These are phyloP conservation scores for Bos javanicus DNA, from an alignment of 2,113 vertebrate genomes.

Conservation along the genomic window DNA sequence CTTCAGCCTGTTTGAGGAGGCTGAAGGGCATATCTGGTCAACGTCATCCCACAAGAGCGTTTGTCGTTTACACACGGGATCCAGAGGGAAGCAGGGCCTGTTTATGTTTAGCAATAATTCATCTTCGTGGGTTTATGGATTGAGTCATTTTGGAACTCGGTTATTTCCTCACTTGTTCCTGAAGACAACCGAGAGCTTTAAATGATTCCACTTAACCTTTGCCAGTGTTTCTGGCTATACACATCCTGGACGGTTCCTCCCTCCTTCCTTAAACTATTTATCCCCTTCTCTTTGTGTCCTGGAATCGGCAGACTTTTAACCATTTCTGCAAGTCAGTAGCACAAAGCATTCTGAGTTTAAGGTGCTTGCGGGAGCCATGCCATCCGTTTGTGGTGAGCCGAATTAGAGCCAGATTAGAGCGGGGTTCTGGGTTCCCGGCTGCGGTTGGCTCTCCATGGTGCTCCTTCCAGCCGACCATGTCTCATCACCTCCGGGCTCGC, in stretches of 20 bases:
- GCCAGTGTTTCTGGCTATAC: constrained; percentile 33
- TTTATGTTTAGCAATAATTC: constrained; percentile 64
- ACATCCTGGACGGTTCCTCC: not conserved
- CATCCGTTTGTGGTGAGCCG: not conserved
- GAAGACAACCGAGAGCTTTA: constrained; percentile 10
- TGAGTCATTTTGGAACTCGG: constrained; percentile 65
- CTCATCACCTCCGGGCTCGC: not conserved
- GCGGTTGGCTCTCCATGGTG: not conserved
- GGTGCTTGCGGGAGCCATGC: not conserved
- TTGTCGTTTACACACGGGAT: constrained; percentile 19
- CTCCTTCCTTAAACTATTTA: not conserved
- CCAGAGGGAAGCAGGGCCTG: constrained; percentile 55
- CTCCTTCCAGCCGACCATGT: not conserved
- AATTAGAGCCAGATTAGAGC: not conserved
- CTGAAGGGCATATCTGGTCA: constrained; percentile 43
- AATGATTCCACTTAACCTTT: constrained; percentile 48
- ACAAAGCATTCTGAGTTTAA: not conserved
- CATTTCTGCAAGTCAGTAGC: constrained; percentile 24
- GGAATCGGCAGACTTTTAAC: constrained; percentile 19
- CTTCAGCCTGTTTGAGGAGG: constrained; percentile 19
- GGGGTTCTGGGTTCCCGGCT: not conserved
- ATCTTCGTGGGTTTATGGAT: constrained; percentile 52
- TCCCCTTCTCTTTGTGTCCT: not conserved
- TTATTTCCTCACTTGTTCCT: constrained; percentile 66
- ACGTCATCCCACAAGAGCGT: constrained; percentile 39